These are phyloP conservation scores for Schizothorax lantsangensis DNA, from an alignment of 2,797 vertebrate genomes.

Conservation along the genomic window DNA sequence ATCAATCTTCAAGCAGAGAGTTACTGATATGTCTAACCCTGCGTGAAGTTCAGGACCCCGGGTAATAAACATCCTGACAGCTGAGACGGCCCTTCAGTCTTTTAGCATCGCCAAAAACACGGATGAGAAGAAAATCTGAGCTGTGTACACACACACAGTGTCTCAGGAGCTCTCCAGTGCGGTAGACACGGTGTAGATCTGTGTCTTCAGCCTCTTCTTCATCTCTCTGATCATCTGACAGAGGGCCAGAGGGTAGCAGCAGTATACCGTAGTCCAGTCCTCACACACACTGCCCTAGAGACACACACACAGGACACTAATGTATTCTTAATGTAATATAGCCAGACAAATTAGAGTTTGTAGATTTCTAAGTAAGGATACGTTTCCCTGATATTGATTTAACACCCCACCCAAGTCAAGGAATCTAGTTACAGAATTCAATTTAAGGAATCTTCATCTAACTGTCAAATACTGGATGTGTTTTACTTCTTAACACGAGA, in stretches of 20 bases:
- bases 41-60: slow-evolving; percentile 31
- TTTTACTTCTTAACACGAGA: neutral
- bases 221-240: slow-evolving; percentile 85
- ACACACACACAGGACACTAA: slow-evolving; percentile 29
- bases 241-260: slow-evolving; percentile 84
- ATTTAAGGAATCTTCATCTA: slow-evolving; percentile 18
- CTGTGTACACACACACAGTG: slow-evolving; percentile 35
- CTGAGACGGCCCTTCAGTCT: slow-evolving; percentile 21
- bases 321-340: slow-evolving; percentile 21
- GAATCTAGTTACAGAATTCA: slow-evolving; percentile 7
- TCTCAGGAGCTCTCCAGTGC: slow-evolving; percentile 73
- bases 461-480: neutral
- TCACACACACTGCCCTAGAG: slow-evolving; percentile 79
- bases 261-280: slow-evolving; percentile 78
- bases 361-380: slow-evolving; percentile 26
- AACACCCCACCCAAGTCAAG: neutral
- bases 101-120: slow-evolving; percentile 23
- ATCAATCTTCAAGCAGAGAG: slow-evolving; percentile 42
- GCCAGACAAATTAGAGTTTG: neutral
- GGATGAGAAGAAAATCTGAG: slow-evolving; percentile 15
- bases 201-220: slow-evolving; percentile 79
- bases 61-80: slow-evolving; percentile 43
- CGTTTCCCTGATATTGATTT: slow-evolving; percentile 17
- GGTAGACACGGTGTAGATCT: slow-evolving; percentile 79
- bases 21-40: slow-evolving; percentile 36